Evolutionary conservation across 2,797 vertebrate genomes (phyloP).

Genomic region (Gallinago nigripennis): DNA sequence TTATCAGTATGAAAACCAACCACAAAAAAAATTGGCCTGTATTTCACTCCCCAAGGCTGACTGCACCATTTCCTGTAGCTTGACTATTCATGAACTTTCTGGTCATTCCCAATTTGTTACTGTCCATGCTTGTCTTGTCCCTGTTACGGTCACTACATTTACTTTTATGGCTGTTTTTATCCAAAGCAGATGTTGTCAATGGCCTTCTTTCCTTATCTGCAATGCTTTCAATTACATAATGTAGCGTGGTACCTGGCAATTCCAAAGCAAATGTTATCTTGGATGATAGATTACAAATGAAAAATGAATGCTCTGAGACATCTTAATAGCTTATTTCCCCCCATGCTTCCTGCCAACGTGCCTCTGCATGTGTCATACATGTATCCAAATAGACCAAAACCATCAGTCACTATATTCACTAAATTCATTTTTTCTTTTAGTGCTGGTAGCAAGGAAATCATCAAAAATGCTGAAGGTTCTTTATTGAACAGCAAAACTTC

Average conservation of each 20-base stretch:
- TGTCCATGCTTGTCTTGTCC: not conserved
- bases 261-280: not conserved
- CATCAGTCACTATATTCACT: not conserved
- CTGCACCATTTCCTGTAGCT: not conserved
- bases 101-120: not conserved
- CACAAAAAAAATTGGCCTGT: not conserved
- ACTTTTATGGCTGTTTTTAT: constrained; percentile 19
- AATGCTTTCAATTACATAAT: not conserved
- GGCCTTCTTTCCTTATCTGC: not conserved
- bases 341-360: not conserved
- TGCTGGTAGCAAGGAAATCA: not conserved
- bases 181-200: not conserved
- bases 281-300: not conserved
- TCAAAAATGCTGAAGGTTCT: not conserved
- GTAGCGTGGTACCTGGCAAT: not conserved
- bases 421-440: not conserved
- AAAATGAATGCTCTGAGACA: constrained; percentile 27
- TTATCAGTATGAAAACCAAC: not conserved
- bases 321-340: not conserved
- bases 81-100: not conserved
- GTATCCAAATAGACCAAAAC: constrained; percentile 2
- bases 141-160: not conserved
- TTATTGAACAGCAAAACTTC: not conserved
- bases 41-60: not conserved
- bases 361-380: not conserved